Conservation (phyloP, 35 echinoderm and acorn worm species). For the Lytechinus pictus region DNA sequence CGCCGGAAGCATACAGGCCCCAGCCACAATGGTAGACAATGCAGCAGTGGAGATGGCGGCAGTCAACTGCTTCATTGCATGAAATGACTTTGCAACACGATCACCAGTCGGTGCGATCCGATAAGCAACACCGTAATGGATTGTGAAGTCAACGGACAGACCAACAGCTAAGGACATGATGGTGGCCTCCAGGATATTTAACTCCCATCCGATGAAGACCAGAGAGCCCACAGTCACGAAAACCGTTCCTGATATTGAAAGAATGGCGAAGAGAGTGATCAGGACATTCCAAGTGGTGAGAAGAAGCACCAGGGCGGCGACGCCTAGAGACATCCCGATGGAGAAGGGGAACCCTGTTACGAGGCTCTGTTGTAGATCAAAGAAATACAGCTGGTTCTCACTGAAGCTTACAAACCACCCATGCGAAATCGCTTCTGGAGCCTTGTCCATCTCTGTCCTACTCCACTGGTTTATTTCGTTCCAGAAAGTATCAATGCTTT, state of each 20-base stretch:
- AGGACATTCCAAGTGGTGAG: conserved; percentile 68
- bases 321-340: conserved; percentile 60
- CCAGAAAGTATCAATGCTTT: not conserved
- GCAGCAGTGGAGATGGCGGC: conserved; percentile 75
- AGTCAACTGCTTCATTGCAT: conserved; percentile 52
- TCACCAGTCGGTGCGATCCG: conserved; percentile 46
- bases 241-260: conserved; percentile 67
- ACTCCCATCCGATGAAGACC: conserved; percentile 78
- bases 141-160: conserved; percentile 81
- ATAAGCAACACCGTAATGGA: conserved; percentile 82
- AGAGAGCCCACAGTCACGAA: conserved; percentile 74
- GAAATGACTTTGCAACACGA: conserved; percentile 47
- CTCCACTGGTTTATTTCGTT: not conserved
- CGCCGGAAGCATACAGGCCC: conserved; percentile 75
- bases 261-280: conserved; percentile 66
- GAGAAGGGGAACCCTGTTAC: conserved; percentile 62
- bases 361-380: conserved; percentile 72
- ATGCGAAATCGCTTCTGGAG: conserved; percentile 50
- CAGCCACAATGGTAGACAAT: conserved; percentile 68
- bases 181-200: conserved; percentile 76
- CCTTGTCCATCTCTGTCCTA: conserved; percentile 38
- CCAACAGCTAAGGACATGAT: conserved; percentile 78
- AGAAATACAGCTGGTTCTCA: conserved; percentile 55
- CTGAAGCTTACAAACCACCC: conserved; percentile 74
- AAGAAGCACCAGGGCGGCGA: conserved; percentile 67